These are phyloP conservation scores for Pao palembangensis DNA, from an alignment of 2,113 vertebrate genomes.

Conservation along the genomic window DNA sequence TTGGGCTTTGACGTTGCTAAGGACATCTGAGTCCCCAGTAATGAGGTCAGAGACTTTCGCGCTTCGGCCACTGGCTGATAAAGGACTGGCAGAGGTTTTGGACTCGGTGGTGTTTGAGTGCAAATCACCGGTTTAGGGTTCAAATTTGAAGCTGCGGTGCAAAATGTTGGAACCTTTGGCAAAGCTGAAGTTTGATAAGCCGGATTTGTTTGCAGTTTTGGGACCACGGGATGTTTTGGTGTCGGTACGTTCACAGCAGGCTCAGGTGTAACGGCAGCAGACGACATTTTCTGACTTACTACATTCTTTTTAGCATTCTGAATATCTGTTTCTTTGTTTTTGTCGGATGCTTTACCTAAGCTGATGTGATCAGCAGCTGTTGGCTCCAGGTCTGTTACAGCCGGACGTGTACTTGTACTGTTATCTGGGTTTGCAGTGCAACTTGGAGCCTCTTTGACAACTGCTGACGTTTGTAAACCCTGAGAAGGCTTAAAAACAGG, in stretches of 20 bases:
- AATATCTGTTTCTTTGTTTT: conserved; percentile 29
- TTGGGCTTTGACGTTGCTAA: conserved; percentile 55
- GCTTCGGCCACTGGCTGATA: conserved; percentile 51
- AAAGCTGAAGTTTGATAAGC: conserved; percentile 33
- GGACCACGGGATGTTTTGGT: conserved; percentile 11
- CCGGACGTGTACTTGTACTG: conserved; percentile 11
- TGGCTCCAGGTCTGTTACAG: conserved; percentile 11
- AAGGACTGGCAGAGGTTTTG: conserved; percentile 7
- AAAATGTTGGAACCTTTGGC: conserved; percentile 55
- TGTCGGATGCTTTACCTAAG: conserved; percentile 19
- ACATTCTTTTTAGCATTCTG: conserved; percentile 21
- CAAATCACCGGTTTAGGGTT: conserved; percentile 15
- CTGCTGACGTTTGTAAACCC: conserved; percentile 18
- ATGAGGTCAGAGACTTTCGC: conserved; percentile 63
- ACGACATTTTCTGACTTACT: conserved; percentile 9
- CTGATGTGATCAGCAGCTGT: conserved; percentile 20
- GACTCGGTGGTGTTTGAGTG: conserved; percentile 24
- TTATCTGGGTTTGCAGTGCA: conserved; percentile 8
- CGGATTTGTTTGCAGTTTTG: conserved; percentile 31
- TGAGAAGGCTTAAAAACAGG: conserved; percentile 41
- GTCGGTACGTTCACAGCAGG: conserved; percentile 28
- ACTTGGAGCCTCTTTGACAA: conserved; percentile 22
- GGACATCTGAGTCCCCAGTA: conserved; percentile 58
- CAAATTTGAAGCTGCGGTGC: conserved; percentile 19
- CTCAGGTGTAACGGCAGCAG: conserved; percentile 25